These are phyloP conservation scores for Plusia festucae DNA, from an alignment of 2,888 invertebrate genomes.

Conservation along the genomic window DNA sequence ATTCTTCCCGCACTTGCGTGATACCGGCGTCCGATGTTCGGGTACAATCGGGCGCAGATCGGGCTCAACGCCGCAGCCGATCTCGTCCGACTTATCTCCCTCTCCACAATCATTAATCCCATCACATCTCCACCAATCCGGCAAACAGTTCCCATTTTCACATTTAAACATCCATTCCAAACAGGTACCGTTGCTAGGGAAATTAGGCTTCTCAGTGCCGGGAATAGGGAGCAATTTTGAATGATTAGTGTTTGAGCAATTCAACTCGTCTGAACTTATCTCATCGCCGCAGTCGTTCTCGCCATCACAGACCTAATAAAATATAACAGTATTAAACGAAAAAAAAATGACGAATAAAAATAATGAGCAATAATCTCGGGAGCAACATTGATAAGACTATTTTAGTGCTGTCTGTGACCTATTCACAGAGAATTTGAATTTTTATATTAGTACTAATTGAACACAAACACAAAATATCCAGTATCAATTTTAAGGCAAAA, in stretches of 20 bases:
- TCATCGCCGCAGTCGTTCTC: constrained; percentile 92
- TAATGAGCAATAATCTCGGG: too few species aligned
- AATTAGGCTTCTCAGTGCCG: constrained; percentile 67
- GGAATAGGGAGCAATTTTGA: constrained; percentile 75
- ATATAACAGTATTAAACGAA: neutral
- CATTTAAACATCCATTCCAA: constrained; percentile 95
- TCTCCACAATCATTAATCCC: constrained; percentile 93
- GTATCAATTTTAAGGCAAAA: too few species aligned
- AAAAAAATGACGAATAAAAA: too few species aligned
- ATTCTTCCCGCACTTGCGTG: constrained; percentile 76
- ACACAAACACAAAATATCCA: too few species aligned
- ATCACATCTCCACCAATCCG: constrained; percentile 95
- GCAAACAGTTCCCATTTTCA: constrained; percentile 91
- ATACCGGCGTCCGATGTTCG: constrained; percentile 59
- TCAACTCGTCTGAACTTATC: constrained; percentile 91
- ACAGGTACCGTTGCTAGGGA: constrained; percentile 85
- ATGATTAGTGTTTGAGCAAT: constrained; percentile 87
- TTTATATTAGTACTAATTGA: too few species aligned
- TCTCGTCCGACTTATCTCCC: constrained; percentile 93
- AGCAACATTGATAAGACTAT: neutral
- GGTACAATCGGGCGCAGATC: constrained; percentile 67
- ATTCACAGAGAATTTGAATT: neutral
- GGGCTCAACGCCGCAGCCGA: constrained; percentile 86
- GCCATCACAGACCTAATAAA: constrained; percentile 90
- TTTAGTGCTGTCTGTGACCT: neutral